Base-by-base conservation (phyloP, 2,113 vertebrate genomes). In the Xyliphius kryptos region DNA sequence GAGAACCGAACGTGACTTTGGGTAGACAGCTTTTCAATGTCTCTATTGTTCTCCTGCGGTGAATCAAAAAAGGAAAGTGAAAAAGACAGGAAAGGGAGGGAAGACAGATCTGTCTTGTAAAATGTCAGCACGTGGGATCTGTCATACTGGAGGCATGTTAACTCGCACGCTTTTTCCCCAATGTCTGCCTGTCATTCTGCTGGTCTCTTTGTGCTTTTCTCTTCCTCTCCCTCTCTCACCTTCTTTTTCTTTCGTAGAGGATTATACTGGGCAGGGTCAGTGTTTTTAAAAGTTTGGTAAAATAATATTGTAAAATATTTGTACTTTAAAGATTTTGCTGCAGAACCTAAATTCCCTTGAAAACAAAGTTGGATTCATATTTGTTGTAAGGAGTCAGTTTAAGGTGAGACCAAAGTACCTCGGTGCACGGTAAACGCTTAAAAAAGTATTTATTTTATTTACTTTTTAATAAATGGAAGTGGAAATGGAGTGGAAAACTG, bases 11-110 rank as follows among this genome's bases (percentile, higher is more conserved):
- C 56, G 47, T 36, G 62, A 61, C 51, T 75, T 61, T 59, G 50
- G 22, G 41, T 58, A 36, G 22, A 36, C 61, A 53, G 57, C 61
- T 66, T 69, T 69, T 67, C 58, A 40, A 38, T 40, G 63, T 37
- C 66, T 56, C 40, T 41, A 61, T 75, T 69, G 65, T 75, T 68
- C 53, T 37, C 20, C 54, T 56, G 46, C 49, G 51, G 48, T 61
- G 58, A 63, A 41, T 15, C 40, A 66, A 37, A 49, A 51, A 61
- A 20, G 10, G 41, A 36, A n/a, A 46, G 54, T 14, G 22, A 32
- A 21, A 17, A 15, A 56, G 17, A 61, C 44, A 41, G 52, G 36
- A 53, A 44, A 19, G 4, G 41, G 21, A 57, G 61, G n/a, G 11
- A 17, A 53, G 69, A 44, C 44, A 46, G 7, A 13, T 56, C 56